phyloP scores from a whole-genome alignment of 2,797 vertebrate species.

The Aulostomus chinensis region DNA sequence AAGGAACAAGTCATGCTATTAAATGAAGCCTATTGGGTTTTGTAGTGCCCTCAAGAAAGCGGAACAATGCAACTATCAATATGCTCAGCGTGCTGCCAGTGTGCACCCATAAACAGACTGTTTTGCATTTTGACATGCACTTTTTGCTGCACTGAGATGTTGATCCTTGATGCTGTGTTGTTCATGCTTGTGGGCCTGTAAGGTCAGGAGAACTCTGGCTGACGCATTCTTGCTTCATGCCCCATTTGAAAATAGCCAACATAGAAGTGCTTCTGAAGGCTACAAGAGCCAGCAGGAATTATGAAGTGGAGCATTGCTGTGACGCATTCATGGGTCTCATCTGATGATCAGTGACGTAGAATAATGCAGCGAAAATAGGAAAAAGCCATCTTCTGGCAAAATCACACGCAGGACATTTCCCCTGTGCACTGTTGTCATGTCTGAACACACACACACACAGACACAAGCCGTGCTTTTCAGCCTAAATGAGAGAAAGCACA shows the following conservation, averaged over 20 bases:
- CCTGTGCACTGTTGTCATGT: constrained; percentile 2
- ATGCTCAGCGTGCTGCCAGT: neutral
- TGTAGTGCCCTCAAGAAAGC: neutral
- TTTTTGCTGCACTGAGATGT: neutral
- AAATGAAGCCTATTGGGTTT: constrained; percentile 4
- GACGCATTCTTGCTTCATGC: constrained; percentile 9
- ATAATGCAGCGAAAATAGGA: constrained; percentile 46
- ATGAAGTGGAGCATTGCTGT: constrained; percentile 13
- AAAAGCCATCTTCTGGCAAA: constrained; percentile 39
- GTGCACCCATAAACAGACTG: neutral
- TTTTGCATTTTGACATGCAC: constrained; percentile 2
- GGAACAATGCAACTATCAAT: neutral
- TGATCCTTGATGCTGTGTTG: neutral
- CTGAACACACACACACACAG: too few relatives aligned
- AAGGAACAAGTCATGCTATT: neutral
- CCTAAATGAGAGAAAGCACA: neutral
- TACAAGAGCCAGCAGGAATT: constrained; percentile 1
- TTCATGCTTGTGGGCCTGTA: neutral
- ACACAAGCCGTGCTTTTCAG: neutral
- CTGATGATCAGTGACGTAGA: constrained; percentile 43
- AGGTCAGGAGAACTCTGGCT: constrained; percentile 3
- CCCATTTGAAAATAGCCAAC: constrained; percentile 22
- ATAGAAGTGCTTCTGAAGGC: constrained; percentile 6
- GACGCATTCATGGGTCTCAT: constrained; percentile 26
- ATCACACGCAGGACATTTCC: constrained; percentile 17